These are phyloP conservation scores for Pristionchus arcanus DNA, from an alignment of 2,888 invertebrate species.

Conservation along the genomic window DNA sequence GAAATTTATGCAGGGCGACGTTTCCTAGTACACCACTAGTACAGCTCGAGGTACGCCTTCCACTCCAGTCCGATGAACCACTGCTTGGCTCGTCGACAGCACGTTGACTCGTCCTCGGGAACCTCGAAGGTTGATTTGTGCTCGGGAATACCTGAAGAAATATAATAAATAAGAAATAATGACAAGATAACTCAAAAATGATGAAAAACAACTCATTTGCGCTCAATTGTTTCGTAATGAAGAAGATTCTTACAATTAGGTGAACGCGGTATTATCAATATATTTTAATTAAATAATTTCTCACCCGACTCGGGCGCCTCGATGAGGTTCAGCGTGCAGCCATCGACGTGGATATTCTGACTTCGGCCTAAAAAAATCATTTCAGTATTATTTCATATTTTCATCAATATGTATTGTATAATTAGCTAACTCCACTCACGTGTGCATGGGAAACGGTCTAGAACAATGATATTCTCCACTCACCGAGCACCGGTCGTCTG, in stretches of 20 bases:
- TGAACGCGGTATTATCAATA: neutral
- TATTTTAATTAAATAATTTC: neutral
- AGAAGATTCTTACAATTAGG: neutral
- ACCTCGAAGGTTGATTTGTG: slow-evolving; percentile 21
- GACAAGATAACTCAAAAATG: neutral
- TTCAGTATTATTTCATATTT: too few species aligned
- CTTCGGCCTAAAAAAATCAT: slow-evolving; percentile 52
- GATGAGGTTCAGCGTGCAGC: slow-evolving; percentile 42
- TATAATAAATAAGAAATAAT: neutral
- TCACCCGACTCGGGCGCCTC: slow-evolving; percentile 51
- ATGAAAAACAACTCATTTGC: neutral
- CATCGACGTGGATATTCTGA: slow-evolving; percentile 50
- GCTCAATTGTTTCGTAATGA: neutral
- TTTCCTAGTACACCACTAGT: slow-evolving; percentile 13
- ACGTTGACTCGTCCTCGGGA: slow-evolving; percentile 29
- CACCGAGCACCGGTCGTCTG: slow-evolving; percentile 60
- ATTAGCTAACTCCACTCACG: too few species aligned
- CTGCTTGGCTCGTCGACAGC: slow-evolving; percentile 42
- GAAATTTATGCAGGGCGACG: neutral
- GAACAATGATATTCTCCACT: too few species aligned
- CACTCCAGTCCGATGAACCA: slow-evolving; percentile 71
- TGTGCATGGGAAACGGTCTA: too few species aligned
- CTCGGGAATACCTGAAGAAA: slow-evolving; percentile 53
- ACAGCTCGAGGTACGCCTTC: slow-evolving; percentile 66
- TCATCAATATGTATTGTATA: too few species aligned